Evolutionary conservation across 2,888 invertebrate species (phyloP), one percentile per base, ranked within the genome.

Genomic region (Antheraea yamamai): DNA sequence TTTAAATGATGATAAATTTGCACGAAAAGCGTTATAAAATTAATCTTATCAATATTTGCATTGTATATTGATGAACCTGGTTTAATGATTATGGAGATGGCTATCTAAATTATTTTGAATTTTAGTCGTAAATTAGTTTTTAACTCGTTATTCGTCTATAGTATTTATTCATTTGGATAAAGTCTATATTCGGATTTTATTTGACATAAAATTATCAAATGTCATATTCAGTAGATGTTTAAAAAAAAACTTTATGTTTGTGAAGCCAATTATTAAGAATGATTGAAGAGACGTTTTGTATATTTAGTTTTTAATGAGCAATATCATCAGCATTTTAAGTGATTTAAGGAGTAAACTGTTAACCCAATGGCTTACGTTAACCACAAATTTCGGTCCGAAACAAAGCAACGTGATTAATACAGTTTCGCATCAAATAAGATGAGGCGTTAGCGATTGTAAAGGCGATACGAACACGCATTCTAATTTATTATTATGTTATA

Each of bases 141-240:
- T 64, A 26, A 14, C 14, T 64, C 8, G 26, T 64, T 64, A 16
- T 64, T 14, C 26, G 12, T 64, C 1, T 14, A 8, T 64, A 64
- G 10, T 10, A 1, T 64, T 61, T 26, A 64, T 64, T 64, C 2
- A 12, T 18, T 64, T 61, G 7, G 7, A 14, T 14, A 8, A 47
- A 47, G 26, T 64, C 64, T 26, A 26, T 26, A 64, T 26, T 20
- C n/a, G 61, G 64, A 64, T 64, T 23, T 64, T 26, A 8, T 64
- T 26, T 64, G 16, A 64, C 26, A 66, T 66, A 66, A 61, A 12
- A 61, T 61, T 66, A 66, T 66, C 20, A 66, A 66, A 66, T 66
- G 30, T 30, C 30, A 30, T 30, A 30, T 26, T 12, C 26, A 64
- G 14, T 26, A 16, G 23, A 61, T 66, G 2, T 30, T 66, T 66